Base-by-base conservation (phyloP, 23 tunicate species). In the Diplosoma virens region DNA sequence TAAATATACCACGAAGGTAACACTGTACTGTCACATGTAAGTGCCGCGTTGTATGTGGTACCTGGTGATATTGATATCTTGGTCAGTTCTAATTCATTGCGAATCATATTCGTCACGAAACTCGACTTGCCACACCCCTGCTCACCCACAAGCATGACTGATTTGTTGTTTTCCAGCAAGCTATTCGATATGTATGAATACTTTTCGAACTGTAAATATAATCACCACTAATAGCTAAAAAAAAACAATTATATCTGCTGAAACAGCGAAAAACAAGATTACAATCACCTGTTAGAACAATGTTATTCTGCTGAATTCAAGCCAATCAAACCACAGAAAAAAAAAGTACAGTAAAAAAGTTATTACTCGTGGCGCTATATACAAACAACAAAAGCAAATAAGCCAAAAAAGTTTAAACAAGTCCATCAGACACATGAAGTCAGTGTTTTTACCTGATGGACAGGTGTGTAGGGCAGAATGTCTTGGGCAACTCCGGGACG, bases 361-460 rank as follows among this genome's bases (percentile, higher is more conserved):
- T n/a, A n/a, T n/a, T n/a, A n/a, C n/a, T n/a, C n/a, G n/a, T n/a
- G n/a, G n/a, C n/a, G n/a, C n/a, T n/a, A n/a, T n/a, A n/a, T n/a
- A n/a, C n/a, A n/a, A n/a, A n/a, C n/a, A n/a, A n/a, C n/a, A n/a
- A n/a, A n/a, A n/a, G n/a, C n/a, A n/a, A n/a, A n/a, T n/a, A n/a
- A n/a, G n/a, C n/a, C n/a, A n/a, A n/a, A n/a, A n/a, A n/a, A n/a
- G n/a, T n/a, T n/a, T n/a, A n/a, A n/a, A n/a, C n/a, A n/a, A n/a
- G n/a, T n/a, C n/a, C n/a, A n/a, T n/a, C n/a, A n/a, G n/a, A n/a
- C n/a, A n/a, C n/a, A n/a, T n/a, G n/a, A n/a, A n/a, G n/a, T n/a
- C n/a, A n/a, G n/a, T n/a, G n/a, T n/a, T n/a, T n/a, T 28, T 37
- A 88, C 96, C 84, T 78, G 89, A 74, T 84, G 89, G 2, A 90